Base-by-base conservation (phyloP, 2,113 vertebrate species). In the Syrmaticus mikado region DNA sequence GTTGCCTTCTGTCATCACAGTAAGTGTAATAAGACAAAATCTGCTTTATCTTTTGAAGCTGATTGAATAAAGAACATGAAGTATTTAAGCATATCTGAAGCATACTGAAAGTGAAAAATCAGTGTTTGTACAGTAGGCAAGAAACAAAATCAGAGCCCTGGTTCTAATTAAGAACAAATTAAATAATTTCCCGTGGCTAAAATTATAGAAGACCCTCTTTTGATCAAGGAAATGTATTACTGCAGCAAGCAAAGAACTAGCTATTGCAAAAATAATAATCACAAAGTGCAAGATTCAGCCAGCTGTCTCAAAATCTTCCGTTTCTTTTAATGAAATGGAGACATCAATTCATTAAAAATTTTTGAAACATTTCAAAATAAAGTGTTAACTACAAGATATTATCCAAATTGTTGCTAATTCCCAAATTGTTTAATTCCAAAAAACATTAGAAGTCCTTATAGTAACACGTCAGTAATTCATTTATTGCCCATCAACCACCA, bases 271-370 rank as follows among this genome's bases (percentile, higher is more conserved):
- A 76, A 74, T 2, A 66, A 32, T 12, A 53, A 48, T 43, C 32
- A 46, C 0, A 0, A 85, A 52, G 16, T 6, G 3, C 60, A 68
- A 72, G 7, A 61, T 79, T 68, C 11, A n/a, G 6, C 7, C 16
- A 25, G 18, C 38, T 61, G 7, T 34, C 62, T 79, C 13, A 91
- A 82, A 82, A 60, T 2, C 1, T 57, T 41, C 38, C 85, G 14
- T 52, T 87, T 58, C 4, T 61, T 36, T 68, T 73, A 18, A 45
- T 30, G 8, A 57, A 32, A 13, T 28, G 41, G 75, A 16, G 15
- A 19, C 6, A 71, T 57, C 8, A 50, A 43, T 24, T 79, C 36
- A 60, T 60, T 30, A 1, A 82, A 83, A 28, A 3, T 11, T 41
- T 62, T 30, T 27, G 5, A 61, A 70, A 50, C 13, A 27, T 72